Conservation (phyloP, 30 jellyfish, hydroid and myxozoan genomes). For the Chrysaora quinquecirrha region DNA sequence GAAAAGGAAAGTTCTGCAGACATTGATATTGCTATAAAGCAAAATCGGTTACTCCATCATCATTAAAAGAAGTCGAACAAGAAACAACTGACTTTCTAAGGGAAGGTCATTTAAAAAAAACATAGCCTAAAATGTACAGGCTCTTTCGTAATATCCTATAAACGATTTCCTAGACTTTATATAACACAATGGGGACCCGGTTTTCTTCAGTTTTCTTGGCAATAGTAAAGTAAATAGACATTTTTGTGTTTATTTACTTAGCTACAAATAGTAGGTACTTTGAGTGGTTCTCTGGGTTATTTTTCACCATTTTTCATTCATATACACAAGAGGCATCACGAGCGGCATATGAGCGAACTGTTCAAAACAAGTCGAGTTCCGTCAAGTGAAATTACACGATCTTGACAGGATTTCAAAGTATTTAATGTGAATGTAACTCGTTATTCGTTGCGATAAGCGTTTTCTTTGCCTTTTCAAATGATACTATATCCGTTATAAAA, state of each 20-base stretch:
- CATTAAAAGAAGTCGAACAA: no score
- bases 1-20: no score
- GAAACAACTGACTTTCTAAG: background rate
- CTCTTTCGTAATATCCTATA: background rate
- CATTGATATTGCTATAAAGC: no score
- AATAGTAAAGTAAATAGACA: no score
- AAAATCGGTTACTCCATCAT: no score
- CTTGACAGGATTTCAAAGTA: background rate
- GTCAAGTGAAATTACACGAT: background rate
- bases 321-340: no score
- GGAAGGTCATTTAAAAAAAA: background rate
- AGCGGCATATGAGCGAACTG: no score
- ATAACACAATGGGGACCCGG: background rate
- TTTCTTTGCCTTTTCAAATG: conserved; percentile 49
- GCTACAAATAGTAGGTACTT: no score
- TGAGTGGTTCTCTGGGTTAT: no score
- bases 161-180: background rate
- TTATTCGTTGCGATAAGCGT: background rate
- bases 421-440: background rate
- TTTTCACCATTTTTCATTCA: no score
- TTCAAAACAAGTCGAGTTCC: background rate
- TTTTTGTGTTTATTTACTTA: no score
- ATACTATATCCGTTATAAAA: conserved; percentile 70
- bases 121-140: background rate
- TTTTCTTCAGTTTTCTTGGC: no score